Conservation (phyloP, 1,140 invertebrate species). For the Chironomus tepperi region DNA sequence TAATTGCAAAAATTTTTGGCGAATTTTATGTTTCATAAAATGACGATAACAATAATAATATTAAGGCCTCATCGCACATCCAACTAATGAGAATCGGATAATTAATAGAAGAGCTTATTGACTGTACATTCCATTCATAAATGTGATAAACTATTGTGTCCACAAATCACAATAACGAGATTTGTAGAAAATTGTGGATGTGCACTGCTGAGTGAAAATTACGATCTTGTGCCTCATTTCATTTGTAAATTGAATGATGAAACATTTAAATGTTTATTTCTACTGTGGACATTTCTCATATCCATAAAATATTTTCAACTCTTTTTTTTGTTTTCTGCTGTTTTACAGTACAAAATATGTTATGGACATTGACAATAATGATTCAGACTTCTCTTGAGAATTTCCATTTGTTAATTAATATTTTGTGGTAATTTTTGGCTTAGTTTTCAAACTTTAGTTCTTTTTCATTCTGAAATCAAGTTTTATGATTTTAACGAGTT, state of each 20-base stretch:
- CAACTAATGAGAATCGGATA: neutral
- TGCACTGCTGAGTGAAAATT: neutral
- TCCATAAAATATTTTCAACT: too few species aligned
- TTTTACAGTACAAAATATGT: too few species aligned
- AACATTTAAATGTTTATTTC: too few species aligned
- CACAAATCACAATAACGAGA: neutral
- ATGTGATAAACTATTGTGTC: slow-evolving; percentile 1
- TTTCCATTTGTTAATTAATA: too few species aligned
- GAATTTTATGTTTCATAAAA: neutral
- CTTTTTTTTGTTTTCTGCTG: too few species aligned
- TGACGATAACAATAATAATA: neutral
- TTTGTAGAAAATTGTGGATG: neutral
- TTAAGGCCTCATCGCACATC: neutral
- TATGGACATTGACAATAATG: too few species aligned
- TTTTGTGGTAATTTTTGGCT: too few species aligned
- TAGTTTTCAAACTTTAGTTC: too few species aligned
- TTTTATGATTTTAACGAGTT: too few species aligned
- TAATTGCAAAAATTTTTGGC: neutral
- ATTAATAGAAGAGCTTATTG: neutral
- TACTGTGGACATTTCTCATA: too few species aligned
- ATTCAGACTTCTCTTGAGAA: too few species aligned
- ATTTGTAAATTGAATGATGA: neutral
- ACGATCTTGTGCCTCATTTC: slow-evolving; percentile 6
- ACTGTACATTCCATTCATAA: neutral
- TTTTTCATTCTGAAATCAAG: too few species aligned